phyloP scores from a whole-genome alignment of 2,797 vertebrate species.

The Florisuga fusca region DNA sequence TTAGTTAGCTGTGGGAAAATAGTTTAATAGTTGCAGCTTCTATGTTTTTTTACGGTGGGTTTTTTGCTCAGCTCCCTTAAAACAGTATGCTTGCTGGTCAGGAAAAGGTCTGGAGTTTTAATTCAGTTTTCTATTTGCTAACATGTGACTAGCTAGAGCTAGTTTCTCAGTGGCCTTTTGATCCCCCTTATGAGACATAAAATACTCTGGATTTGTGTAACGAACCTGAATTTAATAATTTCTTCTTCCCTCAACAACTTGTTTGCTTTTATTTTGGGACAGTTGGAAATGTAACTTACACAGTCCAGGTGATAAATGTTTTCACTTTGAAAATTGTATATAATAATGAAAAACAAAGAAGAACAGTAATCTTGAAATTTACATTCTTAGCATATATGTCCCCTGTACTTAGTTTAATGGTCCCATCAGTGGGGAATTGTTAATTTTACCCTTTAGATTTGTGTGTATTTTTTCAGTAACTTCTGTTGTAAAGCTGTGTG shows the following conservation, averaged over 20 bases:
- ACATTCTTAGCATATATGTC: background rate
- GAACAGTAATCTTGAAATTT: background rate
- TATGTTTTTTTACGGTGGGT: background rate
- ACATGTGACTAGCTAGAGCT: background rate
- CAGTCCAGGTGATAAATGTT: background rate
- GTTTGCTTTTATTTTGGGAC: background rate
- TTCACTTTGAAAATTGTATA: background rate
- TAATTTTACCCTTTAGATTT: background rate
- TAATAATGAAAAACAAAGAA: background rate
- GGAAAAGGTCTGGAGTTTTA: background rate
- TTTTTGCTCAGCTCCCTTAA: background rate
- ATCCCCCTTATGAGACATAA: background rate
- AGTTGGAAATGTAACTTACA: background rate
- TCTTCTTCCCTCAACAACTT: background rate
- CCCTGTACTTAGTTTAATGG: background rate
- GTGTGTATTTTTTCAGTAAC: background rate
- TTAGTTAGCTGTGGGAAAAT: background rate
- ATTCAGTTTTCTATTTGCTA: background rate
- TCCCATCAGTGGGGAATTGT: background rate
- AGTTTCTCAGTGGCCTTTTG: background rate
- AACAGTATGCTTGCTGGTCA: background rate
- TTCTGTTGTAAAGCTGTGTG: background rate
- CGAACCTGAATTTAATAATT: background rate
- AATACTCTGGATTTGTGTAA: background rate
- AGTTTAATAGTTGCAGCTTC: background rate